phyloP scores from a whole-genome alignment of 1,140 invertebrate species.

The Meteorus sp. region DNA sequence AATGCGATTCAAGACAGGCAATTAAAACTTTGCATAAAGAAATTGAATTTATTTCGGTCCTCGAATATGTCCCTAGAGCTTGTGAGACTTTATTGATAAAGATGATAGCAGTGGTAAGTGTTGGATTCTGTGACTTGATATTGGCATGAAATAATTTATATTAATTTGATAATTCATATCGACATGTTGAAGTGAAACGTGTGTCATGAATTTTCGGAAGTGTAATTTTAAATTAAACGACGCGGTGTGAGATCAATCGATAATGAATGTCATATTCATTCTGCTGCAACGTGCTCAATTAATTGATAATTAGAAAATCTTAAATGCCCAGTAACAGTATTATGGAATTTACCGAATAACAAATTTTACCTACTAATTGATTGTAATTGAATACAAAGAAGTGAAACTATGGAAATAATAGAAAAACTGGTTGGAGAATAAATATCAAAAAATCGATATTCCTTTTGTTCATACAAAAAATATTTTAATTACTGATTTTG shows the following conservation, averaged over 20 bases:
- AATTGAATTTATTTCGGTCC: constrained; percentile 27
- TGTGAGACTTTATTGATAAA: neutral
- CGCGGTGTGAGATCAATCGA: constrained; percentile 3
- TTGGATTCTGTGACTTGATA: constrained; percentile 4
- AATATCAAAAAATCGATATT: constrained; percentile 20
- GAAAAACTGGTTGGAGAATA: constrained; percentile 18
- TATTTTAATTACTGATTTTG: neutral
- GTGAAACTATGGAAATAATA: constrained; percentile 15
- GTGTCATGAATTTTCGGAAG: too few relatives aligned
- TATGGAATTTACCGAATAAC: constrained; percentile 18
- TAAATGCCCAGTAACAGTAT: constrained; percentile 27
- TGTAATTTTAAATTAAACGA: neutral
- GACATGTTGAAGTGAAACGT: neutral
- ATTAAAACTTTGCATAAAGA: constrained; percentile 46
- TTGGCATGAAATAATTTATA: constrained; percentile 7
- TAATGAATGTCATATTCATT: constrained; percentile 23
- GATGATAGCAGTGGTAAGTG: constrained; percentile 17
- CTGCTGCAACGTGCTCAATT: constrained; percentile 28
- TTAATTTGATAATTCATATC: constrained; percentile 15
- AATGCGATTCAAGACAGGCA: constrained; percentile 38
- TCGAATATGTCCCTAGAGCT: neutral
- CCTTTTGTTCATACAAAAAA: constrained; percentile 15
- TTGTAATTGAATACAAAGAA: constrained; percentile 23
- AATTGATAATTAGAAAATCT: constrained; percentile 25
- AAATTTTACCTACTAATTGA: constrained; percentile 22